Base-by-base conservation (phyloP, 2,888 invertebrate species). In the Phaedon cochleariae region DNA sequence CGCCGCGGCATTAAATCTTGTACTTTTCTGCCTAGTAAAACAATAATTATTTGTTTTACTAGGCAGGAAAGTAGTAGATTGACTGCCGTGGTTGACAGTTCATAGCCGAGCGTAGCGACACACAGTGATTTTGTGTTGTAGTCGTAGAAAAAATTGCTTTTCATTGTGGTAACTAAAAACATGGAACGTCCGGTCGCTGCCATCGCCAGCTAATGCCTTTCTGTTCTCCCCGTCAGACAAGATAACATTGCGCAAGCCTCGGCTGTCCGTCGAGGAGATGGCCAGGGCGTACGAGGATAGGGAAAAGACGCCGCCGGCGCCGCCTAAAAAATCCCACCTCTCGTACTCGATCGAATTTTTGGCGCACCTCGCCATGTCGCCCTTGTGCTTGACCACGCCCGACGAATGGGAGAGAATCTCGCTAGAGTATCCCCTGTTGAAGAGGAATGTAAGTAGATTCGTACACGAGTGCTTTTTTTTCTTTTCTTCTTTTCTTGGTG, bases 311-410 rank as follows among this genome's bases (percentile, higher is more conserved):
- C 59, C 59, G 15, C 26, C 60, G 10, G 53, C 60, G 5, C 59
- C 59, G 15, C 26, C 60, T 4, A 15, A 52, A 29, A 26, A 26
- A n/a, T 55, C 60, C 22, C 62, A 62, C 49, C 64, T 75, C 58
- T 69, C 67, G 17, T 84, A 84, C 74, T 77, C 82, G 26, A 82
- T 83, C 62, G 86, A 86, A 77, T 84, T 84, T 77, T 77, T 88
- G 72, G 84, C 87, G 67, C 83, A 85, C 58, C 84, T 87, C 77
- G 85, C 87, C 59, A 84, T 85, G 80, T 87, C 87, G 58, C 87
- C 87, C 26, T 83, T 85, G 57, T 86, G 87, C 72, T 82, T 85
- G 69, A 77, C 81, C 51, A 82, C 84, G 55, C 88, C 88, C 29
- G 79, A 77, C 51, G 86, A 87, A 74, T 86, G 87, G 86, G 83